Base-by-base conservation (phyloP, 2,797 vertebrate species). In the Tauraco hartlaubi region DNA sequence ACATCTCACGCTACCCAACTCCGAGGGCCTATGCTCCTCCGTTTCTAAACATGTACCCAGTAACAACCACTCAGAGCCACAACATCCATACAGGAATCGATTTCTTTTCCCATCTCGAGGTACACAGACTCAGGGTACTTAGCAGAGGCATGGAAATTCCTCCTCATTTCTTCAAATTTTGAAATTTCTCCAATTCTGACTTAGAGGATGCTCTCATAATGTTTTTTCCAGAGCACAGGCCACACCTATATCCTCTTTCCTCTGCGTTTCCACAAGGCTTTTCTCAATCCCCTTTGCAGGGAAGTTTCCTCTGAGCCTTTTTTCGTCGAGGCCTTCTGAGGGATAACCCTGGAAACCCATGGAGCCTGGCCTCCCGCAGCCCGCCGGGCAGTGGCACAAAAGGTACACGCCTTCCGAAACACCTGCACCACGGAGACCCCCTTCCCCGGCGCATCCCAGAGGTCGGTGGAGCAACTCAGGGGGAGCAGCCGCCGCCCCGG, bases 161-260 rank as follows among this genome's bases (percentile, higher is more conserved):
- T 51, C 62, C n/a, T 69, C 16, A 4, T 48, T 73, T 82, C 84
- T 92, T 63, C 71, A 59, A 59, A 39, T 6, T 52, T 3, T 35
- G 6, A 72, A 61, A 69, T 55, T 75, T 63, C 66, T 69, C 73
- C 69, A 54, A 20, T 33, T 77, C 54, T 5, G 33, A 67, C 81
- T 90, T 71, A 22, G 62, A 90, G 66, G 96, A 96, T 94, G 94
- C 92, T 95, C 94, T 37, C 72, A 11, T 48, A 33, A 77, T 64
- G 87, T 43, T 84, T 80, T 90, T 92, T 77, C 92, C 91, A 96
- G 85, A 84, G 41, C 35, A 26, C 46, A 92, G 78, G 82, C 96
- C 96, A 94, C 95, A 96, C 94, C 96, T 97, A 96, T 91, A 91
- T 80, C 85, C 94, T 90, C 84, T 55, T 92, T 37, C 72, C 86